phyloP scores from a whole-genome alignment of 2,797 vertebrate genomes.

The Streptopelia turtur region DNA sequence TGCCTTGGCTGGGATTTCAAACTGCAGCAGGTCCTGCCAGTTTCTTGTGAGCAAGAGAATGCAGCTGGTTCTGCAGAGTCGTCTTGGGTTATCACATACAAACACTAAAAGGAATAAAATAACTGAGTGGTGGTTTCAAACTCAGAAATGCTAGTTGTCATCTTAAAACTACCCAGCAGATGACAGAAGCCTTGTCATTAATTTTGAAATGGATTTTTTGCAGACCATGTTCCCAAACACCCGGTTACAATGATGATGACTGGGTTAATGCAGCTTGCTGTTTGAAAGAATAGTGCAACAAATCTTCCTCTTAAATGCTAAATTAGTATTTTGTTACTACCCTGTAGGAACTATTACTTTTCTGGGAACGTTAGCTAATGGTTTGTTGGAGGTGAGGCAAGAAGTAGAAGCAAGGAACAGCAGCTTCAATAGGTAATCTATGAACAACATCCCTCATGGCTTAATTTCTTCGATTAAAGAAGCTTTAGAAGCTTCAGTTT shows the following conservation, averaged over 20 bases:
- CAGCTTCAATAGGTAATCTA: neutral
- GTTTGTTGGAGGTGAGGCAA: neutral
- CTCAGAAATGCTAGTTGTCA: neutral
- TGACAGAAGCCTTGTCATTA: neutral
- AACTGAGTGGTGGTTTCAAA: neutral
- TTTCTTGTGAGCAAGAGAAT: too few relatives aligned
- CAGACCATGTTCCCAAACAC: neutral
- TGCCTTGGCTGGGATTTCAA: too few relatives aligned
- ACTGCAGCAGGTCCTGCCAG: too few relatives aligned
- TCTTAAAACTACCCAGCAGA: neutral
- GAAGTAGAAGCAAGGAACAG: neutral
- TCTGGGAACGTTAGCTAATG: neutral
- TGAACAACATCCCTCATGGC: neutral
- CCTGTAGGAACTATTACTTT: neutral
- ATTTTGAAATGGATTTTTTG: neutral
- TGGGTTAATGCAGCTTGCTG: neutral
- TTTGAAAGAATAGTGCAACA: neutral
- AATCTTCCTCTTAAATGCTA: neutral
- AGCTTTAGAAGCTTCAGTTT: neutral
- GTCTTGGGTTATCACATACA: neutral
- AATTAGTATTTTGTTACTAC: neutral
- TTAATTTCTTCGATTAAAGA: neutral
- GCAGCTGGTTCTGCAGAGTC: neutral
- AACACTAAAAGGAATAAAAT: neutral
- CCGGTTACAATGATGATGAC: neutral